These are phyloP conservation scores for Fistularia commersonii DNA, from an alignment of 2,797 vertebrate genomes.

Conservation along the genomic window DNA sequence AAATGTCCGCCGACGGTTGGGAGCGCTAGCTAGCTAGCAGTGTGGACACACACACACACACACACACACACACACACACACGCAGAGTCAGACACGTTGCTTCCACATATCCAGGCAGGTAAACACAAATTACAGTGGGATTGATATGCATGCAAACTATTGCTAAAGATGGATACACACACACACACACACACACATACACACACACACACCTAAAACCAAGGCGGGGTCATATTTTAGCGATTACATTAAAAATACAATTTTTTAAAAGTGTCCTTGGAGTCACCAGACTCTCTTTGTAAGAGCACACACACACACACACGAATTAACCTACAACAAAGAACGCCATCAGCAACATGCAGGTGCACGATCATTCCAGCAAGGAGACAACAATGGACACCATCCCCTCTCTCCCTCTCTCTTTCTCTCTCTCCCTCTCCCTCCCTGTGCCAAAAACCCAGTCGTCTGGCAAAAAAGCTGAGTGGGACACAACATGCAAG, in stretches of 20 bases:
- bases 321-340: slow-evolving; percentile 31
- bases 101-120: slow-evolving; percentile 8
- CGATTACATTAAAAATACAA: too few relatives aligned
- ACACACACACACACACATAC: slow-evolving; percentile 9
- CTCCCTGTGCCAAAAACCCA: slow-evolving; percentile 48
- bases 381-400: slow-evolving; percentile 58
- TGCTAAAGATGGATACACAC: slow-evolving; percentile 20
- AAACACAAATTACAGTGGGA: slow-evolving; percentile 30
- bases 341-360: slow-evolving; percentile 66
- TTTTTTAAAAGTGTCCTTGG: too few relatives aligned
- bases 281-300: slow-evolving; percentile 9
- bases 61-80: too few relatives aligned
- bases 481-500: slow-evolving; percentile 57
- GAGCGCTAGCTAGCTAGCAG: too few relatives aligned
- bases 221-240: too few relatives aligned
- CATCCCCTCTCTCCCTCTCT: slow-evolving; percentile 1
- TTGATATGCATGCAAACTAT: slow-evolving; percentile 30
- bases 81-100: slow-evolving; percentile 6
- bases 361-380: slow-evolving; percentile 71
- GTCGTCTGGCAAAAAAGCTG: slow-evolving; percentile 72
- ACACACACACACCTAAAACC: slow-evolving; percentile 14
- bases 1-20: too few relatives aligned
- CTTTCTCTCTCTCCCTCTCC: neutral
- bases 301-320: slow-evolving; percentile 13
- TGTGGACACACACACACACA: too few relatives aligned